Evolutionary conservation across 2,113 vertebrate genomes (phyloP).

Genomic region (Heterotis niloticus): DNA sequence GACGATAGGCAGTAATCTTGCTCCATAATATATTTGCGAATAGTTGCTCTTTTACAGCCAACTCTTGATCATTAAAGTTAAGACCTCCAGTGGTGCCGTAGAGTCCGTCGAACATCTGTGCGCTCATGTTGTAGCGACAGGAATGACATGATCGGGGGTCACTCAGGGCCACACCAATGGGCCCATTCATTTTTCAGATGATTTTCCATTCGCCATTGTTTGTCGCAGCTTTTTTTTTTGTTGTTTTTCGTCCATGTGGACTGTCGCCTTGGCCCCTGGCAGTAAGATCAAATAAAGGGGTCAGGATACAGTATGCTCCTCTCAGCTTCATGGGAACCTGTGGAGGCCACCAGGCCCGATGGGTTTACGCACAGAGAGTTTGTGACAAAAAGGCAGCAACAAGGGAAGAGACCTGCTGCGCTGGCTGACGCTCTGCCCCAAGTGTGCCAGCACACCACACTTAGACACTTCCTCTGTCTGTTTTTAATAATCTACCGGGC

Average conservation of each 20-base stretch:
- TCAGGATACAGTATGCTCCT: constrained; percentile 62
- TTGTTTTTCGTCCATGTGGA: constrained; percentile 8
- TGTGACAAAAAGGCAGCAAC: constrained; percentile 66
- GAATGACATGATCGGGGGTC: constrained; percentile 4
- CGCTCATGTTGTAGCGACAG: neutral
- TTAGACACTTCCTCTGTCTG: constrained; percentile 67
- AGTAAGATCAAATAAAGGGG: constrained; percentile 72
- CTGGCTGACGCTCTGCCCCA: constrained; percentile 68
- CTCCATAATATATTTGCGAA: neutral
- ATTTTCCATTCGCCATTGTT: constrained; percentile 7
- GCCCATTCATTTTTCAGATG: neutral
- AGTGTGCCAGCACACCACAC: constrained; percentile 65
- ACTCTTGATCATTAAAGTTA: neutral
- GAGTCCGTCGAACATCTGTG: neutral
- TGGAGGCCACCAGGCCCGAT: constrained; percentile 54
- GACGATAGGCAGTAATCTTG: neutral
- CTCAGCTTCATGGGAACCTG: constrained; percentile 76
- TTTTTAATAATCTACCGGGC: constrained; percentile 66
- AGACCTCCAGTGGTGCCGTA: neutral
- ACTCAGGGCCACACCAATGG: neutral
- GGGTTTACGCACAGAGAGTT: constrained; percentile 59
- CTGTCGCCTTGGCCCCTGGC: constrained; percentile 49
- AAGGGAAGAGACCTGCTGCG: constrained; percentile 70
- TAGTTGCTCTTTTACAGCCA: neutral
- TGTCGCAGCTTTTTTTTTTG: neutral